Conservation (phyloP, 1,140 invertebrate species). For the Brachionus rubens region DNA sequence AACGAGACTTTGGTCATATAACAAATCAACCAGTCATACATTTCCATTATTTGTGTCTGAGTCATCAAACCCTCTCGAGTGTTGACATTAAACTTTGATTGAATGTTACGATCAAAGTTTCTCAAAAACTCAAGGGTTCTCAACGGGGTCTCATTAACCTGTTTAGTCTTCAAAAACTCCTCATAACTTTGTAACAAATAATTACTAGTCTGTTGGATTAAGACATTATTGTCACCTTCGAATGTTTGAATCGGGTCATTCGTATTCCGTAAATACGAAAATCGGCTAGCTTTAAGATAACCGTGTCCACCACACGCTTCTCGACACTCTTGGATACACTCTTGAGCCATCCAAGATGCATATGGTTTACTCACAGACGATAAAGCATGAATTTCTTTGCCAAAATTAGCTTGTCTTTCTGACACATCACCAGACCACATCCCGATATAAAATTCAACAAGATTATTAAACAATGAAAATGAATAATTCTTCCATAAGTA, state of each 20-base stretch:
- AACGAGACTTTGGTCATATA: constrained; percentile 15
- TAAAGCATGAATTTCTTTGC: constrained; percentile 83
- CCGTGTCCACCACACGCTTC: constrained; percentile 79
- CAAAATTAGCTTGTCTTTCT: constrained; percentile 65
- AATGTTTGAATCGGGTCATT: constrained; percentile 89
- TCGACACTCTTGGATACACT: constrained; percentile 82
- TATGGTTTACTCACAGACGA: constrained; percentile 86
- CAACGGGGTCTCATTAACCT: neutral
- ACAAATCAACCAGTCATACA: constrained; percentile 39
- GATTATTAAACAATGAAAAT: constrained; percentile 64
- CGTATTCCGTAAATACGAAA: constrained; percentile 77
- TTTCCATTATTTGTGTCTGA: constrained; percentile 63
- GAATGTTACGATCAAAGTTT: constrained; percentile 53
- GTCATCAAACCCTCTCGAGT: constrained; percentile 63
- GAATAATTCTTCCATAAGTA: constrained; percentile 74
- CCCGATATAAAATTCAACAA: constrained; percentile 63
- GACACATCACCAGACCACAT: constrained; percentile 58
- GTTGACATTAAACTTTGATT: constrained; percentile 52
- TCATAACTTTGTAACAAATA: constrained; percentile 51
- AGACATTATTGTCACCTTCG: constrained; percentile 91
- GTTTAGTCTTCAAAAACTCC: constrained; percentile 3
- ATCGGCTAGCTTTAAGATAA: constrained; percentile 68
- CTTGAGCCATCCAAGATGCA: constrained; percentile 75
- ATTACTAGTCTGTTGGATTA: constrained; percentile 88
- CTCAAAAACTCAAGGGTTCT: constrained; percentile 67